A percentile compares a stretch with the other conserved stretches of the same genome.
Conservation (phyloP, 2,113 vertebrate genomes). For the Syrmaticus mikado region DNA sequence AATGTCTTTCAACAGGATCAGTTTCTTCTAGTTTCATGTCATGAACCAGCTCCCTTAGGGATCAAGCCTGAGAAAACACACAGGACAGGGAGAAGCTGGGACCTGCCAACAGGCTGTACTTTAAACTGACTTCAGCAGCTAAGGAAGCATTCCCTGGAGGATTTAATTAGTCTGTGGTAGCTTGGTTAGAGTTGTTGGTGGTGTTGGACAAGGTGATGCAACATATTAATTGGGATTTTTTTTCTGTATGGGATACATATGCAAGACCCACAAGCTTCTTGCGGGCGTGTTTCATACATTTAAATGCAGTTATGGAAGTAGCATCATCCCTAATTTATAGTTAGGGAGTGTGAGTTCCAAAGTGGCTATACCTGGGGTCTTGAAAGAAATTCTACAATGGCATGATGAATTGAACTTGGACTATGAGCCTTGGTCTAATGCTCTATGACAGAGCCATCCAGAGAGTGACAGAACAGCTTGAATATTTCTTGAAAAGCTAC, state of each 20-base stretch:
- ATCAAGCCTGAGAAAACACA: background rate
- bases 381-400: background rate
- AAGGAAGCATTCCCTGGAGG: background rate
- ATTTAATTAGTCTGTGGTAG: background rate
- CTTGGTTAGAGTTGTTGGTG: background rate
- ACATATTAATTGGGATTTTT: background rate
- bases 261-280: background rate
- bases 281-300: background rate
- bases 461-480: background rate
- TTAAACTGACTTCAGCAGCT: background rate
- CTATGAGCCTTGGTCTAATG: background rate
- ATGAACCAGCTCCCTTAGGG: background rate
- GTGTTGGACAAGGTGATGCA: background rate
- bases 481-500: background rate
- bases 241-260: accelerated
- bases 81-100: background rate
- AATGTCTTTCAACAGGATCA: background rate
- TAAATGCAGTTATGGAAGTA: background rate
- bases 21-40: background rate
- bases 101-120: background rate
- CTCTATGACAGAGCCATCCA: accelerated
- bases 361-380: accelerated
- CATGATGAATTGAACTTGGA: background rate
- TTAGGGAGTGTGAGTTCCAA: background rate
- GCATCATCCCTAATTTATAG: background rate